These are phyloP conservation scores for Todiramphus chloris DNA, from an alignment of 2,113 vertebrate genomes.

Conservation along the genomic window DNA sequence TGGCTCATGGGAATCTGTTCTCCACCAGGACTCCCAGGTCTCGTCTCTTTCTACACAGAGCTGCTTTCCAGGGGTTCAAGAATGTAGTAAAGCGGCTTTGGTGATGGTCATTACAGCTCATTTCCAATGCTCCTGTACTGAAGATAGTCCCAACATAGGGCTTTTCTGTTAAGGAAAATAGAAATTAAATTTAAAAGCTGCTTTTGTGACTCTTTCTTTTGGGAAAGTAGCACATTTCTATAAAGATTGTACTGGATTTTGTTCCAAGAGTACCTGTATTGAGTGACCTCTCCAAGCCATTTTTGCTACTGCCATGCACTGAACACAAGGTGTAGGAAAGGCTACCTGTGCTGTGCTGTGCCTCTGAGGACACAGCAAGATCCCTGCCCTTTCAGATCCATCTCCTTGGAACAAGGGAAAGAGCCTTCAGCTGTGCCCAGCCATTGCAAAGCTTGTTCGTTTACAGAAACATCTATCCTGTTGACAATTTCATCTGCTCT, in stretches of 20 bases:
- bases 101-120: neutral
- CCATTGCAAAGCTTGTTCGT: neutral
- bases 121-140: neutral
- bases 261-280: neutral
- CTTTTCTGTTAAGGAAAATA: neutral
- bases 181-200: neutral
- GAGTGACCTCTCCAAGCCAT: neutral
- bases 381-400: neutral
- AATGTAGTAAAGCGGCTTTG: neutral
- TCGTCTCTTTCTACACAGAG: neutral
- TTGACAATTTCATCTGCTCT: neutral
- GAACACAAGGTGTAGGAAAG: neutral
- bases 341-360: too few relatives aligned
- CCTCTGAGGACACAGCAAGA: neutral
- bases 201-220: neutral
- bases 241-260: neutral
- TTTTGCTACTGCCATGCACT: neutral
- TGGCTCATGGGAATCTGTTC: neutral
- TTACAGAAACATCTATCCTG: neutral
- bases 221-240: neutral
- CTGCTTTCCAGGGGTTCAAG: neutral
- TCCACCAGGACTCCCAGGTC: neutral
- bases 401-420: neutral
- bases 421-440: neutral
- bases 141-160: too few relatives aligned